Evolutionary conservation across 1,140 invertebrate genomes (phyloP), one percentile per base, ranked within the genome.

Genomic region (Lepidurus couesii): DNA sequence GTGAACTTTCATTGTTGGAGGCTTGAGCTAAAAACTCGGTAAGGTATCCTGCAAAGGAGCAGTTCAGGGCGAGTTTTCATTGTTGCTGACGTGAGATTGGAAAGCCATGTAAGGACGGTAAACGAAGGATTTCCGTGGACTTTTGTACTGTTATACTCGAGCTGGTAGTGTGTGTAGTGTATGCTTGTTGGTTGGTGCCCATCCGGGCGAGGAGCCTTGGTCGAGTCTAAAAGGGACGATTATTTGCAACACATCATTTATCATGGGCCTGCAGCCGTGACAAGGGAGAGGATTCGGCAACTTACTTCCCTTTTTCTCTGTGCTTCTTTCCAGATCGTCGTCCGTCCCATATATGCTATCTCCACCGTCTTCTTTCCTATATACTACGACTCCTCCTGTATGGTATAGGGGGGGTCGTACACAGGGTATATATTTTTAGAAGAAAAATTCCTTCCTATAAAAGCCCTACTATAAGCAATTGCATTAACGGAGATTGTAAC

Each of bases 161-260:
- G 53, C 53, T 65, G 6, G 21, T 7, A 13, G 16, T 13, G 53
- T 65, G 53, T 65, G 21, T 21, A 65, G 53, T 65, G 53, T 21
- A 65, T 65, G 53, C 53, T 65, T 65, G 47, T 65, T 65, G 47
- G 47, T 65, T 21, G 53, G 53, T 65, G 53, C n/a, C 53, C 53
- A 65, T 65, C 53, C 53, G 53, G 53, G 53, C 45, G 10, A 47
- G 45, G 45, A 47, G 45, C n/a, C 53, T 65, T 65, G n/a, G 53
- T 65, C 53, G 16, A 65, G 53, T 65, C 53, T 65, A 65, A 65
- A 65, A 65, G 53, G 53, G 53, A 65, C 53, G 21, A 65, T 65
- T 65, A 65, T 65, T 65, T 65, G 53, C 53, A 65, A 65, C 53
- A 65, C 53, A 65, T 65, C 53, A 65, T 65, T 65, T 65, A 65